Evolutionary conservation across 1,140 invertebrate genomes (phyloP), one percentile per base, ranked within the genome.

Genomic region (fruit fly (Drosophila melanogaster)): DNA sequence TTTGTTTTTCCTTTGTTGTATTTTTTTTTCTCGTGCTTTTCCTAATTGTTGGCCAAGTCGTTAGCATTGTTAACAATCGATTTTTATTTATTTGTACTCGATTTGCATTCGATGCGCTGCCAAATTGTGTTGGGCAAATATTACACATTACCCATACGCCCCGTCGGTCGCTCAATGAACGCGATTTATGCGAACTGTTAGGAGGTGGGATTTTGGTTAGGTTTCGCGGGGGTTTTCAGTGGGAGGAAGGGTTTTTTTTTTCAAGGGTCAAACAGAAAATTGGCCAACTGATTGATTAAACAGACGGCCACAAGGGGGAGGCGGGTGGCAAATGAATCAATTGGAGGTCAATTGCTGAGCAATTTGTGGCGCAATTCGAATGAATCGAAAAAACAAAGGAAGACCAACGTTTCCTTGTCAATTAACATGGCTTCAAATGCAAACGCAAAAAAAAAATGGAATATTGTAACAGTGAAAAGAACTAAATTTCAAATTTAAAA

Each of bases 141-240:
- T 77, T 77, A 77, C 71, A 74, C 71, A 67, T 77, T 76, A 77
- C 71, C 55, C 72, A 75, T 75, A 74, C 70, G 73, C 74, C 56
- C 47, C 19, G 47, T 44, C 50, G n/a, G 49, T 7, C 11, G 15
- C 22, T 47, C 22, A 60, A 64, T 61, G 57, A 22, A 11, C 19
- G 35, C 59, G 58, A 65, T 38, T 46, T 46, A 47, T 49, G 62
- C 59, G 30, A 30, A 30, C 30, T 30, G 30, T 10, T 30, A 10
- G 30, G 30, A 1, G 12, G 19, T 10, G 40, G 40, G 4, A 7
- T 37, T 30, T 30, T 30, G 7, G 26, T 30, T 30, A 7, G 26
- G 26, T 30, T 30, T 5, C 2, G 11, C 10, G 30, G 24, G 14
- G 46, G 8, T 14, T 35, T 50, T 19, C 5, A 22, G 44, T 8